These are phyloP conservation scores for Drosophila atroscutellata DNA, from an alignment of 2,888 invertebrate genomes.

Conservation along the genomic window DNA sequence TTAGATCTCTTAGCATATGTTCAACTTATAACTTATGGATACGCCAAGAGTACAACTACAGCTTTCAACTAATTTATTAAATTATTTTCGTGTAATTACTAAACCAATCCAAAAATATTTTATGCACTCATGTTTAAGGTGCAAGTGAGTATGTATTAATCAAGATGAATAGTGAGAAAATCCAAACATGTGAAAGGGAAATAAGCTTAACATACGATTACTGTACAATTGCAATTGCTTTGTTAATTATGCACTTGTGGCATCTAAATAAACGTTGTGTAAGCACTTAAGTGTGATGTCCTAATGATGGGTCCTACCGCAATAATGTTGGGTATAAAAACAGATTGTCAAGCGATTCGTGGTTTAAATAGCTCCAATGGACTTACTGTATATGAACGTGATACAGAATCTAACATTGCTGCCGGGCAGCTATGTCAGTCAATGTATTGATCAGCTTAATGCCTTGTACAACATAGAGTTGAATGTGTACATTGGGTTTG, in stretches of 20 bases:
- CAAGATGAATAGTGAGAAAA: neutral
- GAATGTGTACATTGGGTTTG: conserved; percentile 59
- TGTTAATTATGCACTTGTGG: conserved; percentile 26
- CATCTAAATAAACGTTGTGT: neutral
- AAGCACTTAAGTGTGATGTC: neutral
- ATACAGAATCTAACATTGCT: conserved; percentile 55
- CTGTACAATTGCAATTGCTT: conserved; percentile 8
- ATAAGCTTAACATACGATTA: neutral
- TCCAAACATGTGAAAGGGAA: neutral
- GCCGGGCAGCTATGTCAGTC: conserved; percentile 30
- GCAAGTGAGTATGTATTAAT: neutral
- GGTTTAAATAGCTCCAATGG: conserved; percentile 38
- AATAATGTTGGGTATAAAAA: conserved; percentile 46
- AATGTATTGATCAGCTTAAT: conserved; percentile 48
- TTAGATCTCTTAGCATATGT: neutral
- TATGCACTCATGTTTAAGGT: neutral
- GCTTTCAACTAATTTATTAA: neutral
- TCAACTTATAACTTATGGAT: neutral
- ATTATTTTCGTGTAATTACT: neutral
- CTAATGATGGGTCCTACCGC: neutral
- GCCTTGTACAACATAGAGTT: conserved; percentile 48
- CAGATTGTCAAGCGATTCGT: neutral
- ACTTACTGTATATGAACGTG: conserved; percentile 42
- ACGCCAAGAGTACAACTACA: neutral
- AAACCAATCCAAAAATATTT: neutral